These are phyloP conservation scores for Malurus alboscapulatus DNA, from an alignment of 2,113 vertebrate species.

Conservation along the genomic window DNA sequence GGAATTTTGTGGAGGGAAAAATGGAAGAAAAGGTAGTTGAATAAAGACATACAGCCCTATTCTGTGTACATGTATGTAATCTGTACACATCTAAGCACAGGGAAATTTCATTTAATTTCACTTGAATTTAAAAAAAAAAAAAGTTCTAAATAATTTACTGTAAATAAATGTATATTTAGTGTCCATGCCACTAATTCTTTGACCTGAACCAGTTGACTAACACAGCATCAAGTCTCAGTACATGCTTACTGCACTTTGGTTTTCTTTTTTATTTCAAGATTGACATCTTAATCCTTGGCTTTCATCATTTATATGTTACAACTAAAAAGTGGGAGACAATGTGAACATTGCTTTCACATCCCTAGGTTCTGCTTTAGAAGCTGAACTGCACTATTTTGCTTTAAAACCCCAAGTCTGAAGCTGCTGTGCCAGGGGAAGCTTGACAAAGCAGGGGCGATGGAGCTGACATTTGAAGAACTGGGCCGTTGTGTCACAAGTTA, in stretches of 20 bases:
- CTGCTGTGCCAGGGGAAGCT: not conserved
- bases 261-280: not conserved
- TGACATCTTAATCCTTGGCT: not conserved
- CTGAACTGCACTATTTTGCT: conserved; percentile 3
- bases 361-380: not conserved
- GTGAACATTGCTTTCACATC: not conserved
- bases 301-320: not conserved
- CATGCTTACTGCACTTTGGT: not conserved
- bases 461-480: conserved; percentile 58
- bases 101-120: not conserved
- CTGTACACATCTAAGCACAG: not conserved
- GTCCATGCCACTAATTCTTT: not conserved
- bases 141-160: not conserved
- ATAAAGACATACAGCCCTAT: not conserved
- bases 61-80: not conserved
- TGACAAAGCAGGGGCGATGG: not conserved
- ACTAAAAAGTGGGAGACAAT: not conserved
- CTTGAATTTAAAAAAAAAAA: not conserved
- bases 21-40: not conserved
- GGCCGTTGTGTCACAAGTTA: not conserved
- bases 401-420: not conserved
- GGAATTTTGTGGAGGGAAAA: not conserved
- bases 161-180: not conserved
- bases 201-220: not conserved
- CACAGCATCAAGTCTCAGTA: not conserved